Conservation (phyloP, 2,113 vertebrate genomes). For the Diglossa brunneiventris region DNA sequence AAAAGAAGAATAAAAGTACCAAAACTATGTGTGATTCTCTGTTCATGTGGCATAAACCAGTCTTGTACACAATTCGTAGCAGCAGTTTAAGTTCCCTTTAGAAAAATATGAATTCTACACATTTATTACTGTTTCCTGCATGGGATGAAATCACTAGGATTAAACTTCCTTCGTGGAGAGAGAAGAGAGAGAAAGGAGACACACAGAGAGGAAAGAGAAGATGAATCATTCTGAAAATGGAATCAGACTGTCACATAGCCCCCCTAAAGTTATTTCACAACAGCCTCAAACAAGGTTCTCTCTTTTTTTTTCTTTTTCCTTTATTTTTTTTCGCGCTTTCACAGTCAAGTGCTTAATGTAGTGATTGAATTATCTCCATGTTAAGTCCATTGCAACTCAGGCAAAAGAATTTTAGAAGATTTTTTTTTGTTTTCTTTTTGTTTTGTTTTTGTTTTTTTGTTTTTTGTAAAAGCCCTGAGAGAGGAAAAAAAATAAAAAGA, state of each 20-base stretch:
- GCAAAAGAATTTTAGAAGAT: constrained; percentile 81
- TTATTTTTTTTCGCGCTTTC: constrained; percentile 72
- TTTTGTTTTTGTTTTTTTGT: constrained; percentile 54
- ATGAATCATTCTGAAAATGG: constrained; percentile 60
- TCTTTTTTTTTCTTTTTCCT: constrained; percentile 20
- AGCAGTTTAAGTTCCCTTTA: constrained; percentile 88
- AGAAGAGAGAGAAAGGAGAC: constrained; percentile 40
- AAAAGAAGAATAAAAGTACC: constrained; percentile 80
- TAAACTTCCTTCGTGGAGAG: constrained; percentile 75
- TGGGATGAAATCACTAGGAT: constrained; percentile 76
- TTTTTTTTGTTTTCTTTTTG: constrained; percentile 50
- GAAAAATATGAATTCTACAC: constrained; percentile 81
- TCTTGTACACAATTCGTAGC: constrained; percentile 83
- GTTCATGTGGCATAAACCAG: constrained; percentile 84
- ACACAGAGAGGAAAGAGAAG: constrained; percentile 26
- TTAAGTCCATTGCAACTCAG: constrained; percentile 85
- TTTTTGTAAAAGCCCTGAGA: constrained; percentile 95
- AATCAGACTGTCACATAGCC: constrained; percentile 58
- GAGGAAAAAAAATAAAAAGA: constrained; percentile 79
- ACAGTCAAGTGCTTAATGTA: constrained; percentile 95
- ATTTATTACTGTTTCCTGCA: constrained; percentile 79
- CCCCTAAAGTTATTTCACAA: constrained; percentile 36
- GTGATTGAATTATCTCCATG: constrained; percentile 87
- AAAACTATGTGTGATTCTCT: constrained; percentile 81
- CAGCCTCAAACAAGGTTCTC: constrained; percentile 43